These are phyloP conservation scores for Acanthopleura granulata DNA, from an alignment of 2,888 invertebrate species.

Conservation along the genomic window DNA sequence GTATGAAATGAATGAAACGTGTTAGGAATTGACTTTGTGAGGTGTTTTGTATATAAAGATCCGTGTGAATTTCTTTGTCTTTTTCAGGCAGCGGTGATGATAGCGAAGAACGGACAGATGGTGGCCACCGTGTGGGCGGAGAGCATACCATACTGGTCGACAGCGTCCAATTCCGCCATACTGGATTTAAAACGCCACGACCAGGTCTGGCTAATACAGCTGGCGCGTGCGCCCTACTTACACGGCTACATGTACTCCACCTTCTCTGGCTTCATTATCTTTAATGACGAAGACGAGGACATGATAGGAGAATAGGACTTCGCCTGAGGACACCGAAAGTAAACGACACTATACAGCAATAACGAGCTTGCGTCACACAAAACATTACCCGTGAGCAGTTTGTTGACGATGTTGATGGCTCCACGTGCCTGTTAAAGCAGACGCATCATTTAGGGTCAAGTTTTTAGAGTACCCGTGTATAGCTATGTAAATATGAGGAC, in stretches of 20 bases:
- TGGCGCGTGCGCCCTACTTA: slow-evolving; percentile 60
- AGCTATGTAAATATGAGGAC: no score
- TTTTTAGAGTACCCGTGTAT: no score
- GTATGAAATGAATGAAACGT: no score
- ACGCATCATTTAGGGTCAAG: no score
- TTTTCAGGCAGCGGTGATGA: slow-evolving; percentile 63
- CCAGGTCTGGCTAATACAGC: slow-evolving; percentile 58
- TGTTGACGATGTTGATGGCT: no score
- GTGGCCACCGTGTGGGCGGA: slow-evolving; percentile 68
- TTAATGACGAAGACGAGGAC: slow-evolving; percentile 29
- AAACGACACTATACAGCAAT: no score
- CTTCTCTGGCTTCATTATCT: slow-evolving; percentile 65
- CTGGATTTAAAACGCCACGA: slow-evolving; percentile 56
- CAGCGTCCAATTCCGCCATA: slow-evolving; percentile 62
- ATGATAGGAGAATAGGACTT: background rate
- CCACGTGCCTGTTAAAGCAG: no score
- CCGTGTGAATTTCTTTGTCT: slow-evolving; percentile 11
- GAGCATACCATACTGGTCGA: slow-evolving; percentile 66
- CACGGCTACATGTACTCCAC: slow-evolving; percentile 69
- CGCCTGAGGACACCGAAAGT: no score
- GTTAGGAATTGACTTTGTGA: no score
- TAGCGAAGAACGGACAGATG: slow-evolving; percentile 57
- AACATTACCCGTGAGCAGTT: no score
- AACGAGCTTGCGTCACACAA: no score
- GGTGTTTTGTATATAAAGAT: background rate